Base-by-base conservation (phyloP, 1,140 invertebrate species). In the Leptinotarsa lineolata region DNA sequence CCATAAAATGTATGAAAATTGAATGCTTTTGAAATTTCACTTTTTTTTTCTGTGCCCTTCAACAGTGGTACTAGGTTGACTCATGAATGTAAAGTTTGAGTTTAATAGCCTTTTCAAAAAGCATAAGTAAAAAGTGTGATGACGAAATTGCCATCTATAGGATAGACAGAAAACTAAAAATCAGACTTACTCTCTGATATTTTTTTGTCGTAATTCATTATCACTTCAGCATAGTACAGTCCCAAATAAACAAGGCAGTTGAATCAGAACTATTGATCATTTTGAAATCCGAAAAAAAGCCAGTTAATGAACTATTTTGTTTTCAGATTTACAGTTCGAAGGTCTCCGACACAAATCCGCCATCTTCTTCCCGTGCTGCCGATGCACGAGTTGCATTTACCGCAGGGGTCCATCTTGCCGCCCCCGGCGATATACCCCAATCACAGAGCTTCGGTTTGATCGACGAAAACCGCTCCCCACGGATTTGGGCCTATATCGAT, bases 321-420 rank as follows among this genome's bases (percentile, higher is more conserved):
- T 82, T 79, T 20, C 66, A 86, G 92, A 73, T 93, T 91, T 83
- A 91, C 90, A 68, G 87, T 92, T 58, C 87, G 91, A 60, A 87
- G 91, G 77, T 92, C 91, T 70, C 91, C 92, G 59, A 90, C 90
- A 21, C 92, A 92, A 84, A 91, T 92, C 65, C 87, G 90, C 39
- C 92, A 93, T 83, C 83, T 93, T 72, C 83, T 93, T 78, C 91
- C 91, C 16, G 89, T 89, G 72, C 82, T 91, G 75, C 86, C 88
- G 69, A 85, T 87, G 83, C 85, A 87, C 81, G 87, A 89, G 74
- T 82, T 89, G 72, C 85, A 86, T 78, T 84, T 85, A 12, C 85
- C 85, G 39, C 80, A 87, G 66, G 85, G 85, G 54, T 85, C 86
- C 63, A 77, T 87, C 48, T 76, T 86, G 76, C 86, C 88, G 73